Base-by-base conservation (phyloP, 2,797 vertebrate genomes). In the Esox masquinongy region DNA sequence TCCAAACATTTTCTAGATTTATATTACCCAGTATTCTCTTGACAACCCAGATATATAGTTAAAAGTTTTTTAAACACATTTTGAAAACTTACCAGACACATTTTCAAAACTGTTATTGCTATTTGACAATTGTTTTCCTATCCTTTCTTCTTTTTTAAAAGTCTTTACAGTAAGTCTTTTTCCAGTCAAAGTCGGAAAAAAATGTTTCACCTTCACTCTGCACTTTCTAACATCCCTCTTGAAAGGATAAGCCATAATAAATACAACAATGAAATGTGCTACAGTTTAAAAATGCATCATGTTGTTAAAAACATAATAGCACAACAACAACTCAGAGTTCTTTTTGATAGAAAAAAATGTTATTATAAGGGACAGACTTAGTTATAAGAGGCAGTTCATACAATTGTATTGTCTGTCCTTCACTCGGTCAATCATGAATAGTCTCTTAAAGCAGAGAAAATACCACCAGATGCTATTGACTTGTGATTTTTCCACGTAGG, bases 41-140 rank as follows among this genome's bases (percentile, higher is more conserved):
- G 47, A 83, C 66, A 79, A 34, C n/a, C 36, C 56, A 47, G 47
- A 68, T 80, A 68, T 83, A 88, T 86, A 86, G 53, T 1, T 77
- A 81, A 87, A 89, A 87, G 79, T 79, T 84, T 87, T 90, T 90
- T 84, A 86, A 84, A 81, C 29, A 73, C 73, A 78, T 70, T 82
- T 85, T 70, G 78, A 79, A 82, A 78, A 70, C 15, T 80, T 83
- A 84, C 31, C 19, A 69, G 82, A 82, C 85, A 78, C 72, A 71
- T 81, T 82, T 76, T 82, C 74, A 36, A 79, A 86, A 74, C 39
- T 31, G 11, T 59, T 53, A 14, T 59, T 51, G 36, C 24, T 74
- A 75, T 76, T 80, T 78, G 73, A 22, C 64, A 1, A 69, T 74
- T 76, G 16, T 77, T 51, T 72, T 61, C 29, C 75, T 59, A 56